Conservation (phyloP, 2,888 invertebrate species). For the Villa cingulata region DNA sequence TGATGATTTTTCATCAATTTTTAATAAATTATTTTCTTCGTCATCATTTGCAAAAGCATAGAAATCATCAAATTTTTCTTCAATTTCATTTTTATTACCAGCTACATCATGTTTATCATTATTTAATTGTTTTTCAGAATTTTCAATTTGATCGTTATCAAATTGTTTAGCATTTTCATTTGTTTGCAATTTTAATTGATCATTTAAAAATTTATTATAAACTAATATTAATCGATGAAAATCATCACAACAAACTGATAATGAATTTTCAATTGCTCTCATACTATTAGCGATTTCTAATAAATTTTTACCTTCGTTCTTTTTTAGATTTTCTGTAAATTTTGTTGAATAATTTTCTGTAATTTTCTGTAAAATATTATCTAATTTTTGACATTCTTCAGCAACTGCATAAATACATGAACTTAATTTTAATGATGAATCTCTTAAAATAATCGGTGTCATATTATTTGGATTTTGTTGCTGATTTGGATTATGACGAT, state of each 20-base stretch:
- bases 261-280: conserved; percentile 28
- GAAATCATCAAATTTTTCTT: conserved; percentile 26
- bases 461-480: conserved; percentile 18
- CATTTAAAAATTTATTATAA: conserved; percentile 31
- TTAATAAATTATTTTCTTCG: conserved; percentile 16
- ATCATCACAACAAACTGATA: conserved; percentile 31
- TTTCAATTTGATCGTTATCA: no score
- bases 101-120: no score
- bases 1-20: conserved; percentile 17
- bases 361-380: conserved; percentile 28
- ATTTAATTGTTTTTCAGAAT: no score
- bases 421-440: conserved; percentile 31
- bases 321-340: conserved; percentile 14
- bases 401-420: conserved; percentile 34
- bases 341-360: background rate
- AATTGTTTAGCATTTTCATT: background rate
- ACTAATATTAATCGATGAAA: conserved; percentile 33
- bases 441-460: conserved; percentile 28
- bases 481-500: conserved; percentile 9
- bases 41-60: conserved; percentile 33
- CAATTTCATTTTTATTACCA: background rate
- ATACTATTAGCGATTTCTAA: conserved; percentile 30
- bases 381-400: conserved; percentile 31
- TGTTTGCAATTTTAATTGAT: conserved; percentile 22
- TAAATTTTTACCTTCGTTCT: conserved; percentile 25